These are phyloP conservation scores for Antheraea yamamai DNA, from an alignment of 2,888 invertebrate genomes.

Conservation along the genomic window DNA sequence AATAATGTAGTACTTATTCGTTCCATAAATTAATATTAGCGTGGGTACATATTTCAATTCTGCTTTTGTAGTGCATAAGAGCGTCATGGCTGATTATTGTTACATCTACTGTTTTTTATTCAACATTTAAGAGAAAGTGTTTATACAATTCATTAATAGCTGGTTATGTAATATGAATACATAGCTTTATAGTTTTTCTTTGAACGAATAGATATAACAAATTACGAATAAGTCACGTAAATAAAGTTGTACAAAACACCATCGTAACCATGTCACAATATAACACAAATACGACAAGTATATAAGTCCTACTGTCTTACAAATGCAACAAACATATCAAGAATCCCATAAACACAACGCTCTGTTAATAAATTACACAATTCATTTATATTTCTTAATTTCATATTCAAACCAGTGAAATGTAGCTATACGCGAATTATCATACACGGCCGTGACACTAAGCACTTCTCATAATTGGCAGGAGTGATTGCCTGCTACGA, in stretches of 20 bases:
- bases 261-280: conserved; percentile 28
- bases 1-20: not conserved
- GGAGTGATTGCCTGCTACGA: not conserved
- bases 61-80: not conserved
- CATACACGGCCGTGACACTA: conserved; percentile 24
- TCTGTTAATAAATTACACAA: conserved; percentile 44
- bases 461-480: not conserved
- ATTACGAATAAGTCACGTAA: not conserved
- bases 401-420: conserved; percentile 30
- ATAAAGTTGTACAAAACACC: conserved; percentile 17
- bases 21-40: not conserved
- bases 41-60: not conserved
- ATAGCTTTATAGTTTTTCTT: not conserved
- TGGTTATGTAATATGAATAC: not conserved
- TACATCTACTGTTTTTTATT: not conserved
- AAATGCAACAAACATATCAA: conserved; percentile 32
- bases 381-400: conserved; percentile 38
- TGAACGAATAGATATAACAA: not conserved
- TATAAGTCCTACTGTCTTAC: conserved; percentile 32
- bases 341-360: conserved; percentile 38
- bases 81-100: conserved; percentile 8
- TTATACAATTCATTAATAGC: not conserved
- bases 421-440: not conserved
- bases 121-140: not conserved
- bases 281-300: not conserved